A percentile compares a stretch with the other conserved stretches of the same genome.
Evolutionary conservation across 2,797 vertebrate genomes (phyloP).

Genomic region (Onychomys leucogaster): DNA sequence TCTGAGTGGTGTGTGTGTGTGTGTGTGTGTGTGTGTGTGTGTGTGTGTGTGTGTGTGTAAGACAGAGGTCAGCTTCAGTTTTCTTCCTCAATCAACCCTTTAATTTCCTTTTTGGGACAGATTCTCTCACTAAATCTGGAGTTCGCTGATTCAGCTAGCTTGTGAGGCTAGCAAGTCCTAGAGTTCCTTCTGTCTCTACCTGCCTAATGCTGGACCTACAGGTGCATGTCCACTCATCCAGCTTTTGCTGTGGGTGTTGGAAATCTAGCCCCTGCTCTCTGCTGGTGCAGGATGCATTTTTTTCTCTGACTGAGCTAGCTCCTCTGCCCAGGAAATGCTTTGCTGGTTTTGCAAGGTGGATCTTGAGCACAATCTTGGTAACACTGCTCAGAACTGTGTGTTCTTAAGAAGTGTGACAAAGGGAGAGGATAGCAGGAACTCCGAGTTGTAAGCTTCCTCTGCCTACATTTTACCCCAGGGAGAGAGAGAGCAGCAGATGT

Average conservation of each 20-base stretch:
- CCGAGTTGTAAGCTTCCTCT: background rate
- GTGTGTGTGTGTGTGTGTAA: background rate
- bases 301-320: background rate
- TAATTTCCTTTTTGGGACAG: background rate
- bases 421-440: background rate
- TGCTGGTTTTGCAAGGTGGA: background rate
- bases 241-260: background rate
- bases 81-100: background rate
- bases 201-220: background rate
- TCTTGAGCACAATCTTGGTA: background rate
- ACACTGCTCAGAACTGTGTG: background rate
- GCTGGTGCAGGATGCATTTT: background rate
- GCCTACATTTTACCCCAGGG: background rate
- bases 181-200: background rate
- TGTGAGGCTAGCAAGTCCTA: too few species aligned
- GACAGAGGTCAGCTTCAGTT: background rate
- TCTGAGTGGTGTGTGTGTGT: background rate
- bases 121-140: background rate
- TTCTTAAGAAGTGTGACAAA: background rate
- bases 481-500: background rate
- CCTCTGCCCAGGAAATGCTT: background rate
- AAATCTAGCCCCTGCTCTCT: background rate
- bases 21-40: background rate
- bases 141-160: background rate
- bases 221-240: background rate